phyloP scores from a whole-genome alignment of 2,888 invertebrate species.

The Temnothorax ravouxi region DNA sequence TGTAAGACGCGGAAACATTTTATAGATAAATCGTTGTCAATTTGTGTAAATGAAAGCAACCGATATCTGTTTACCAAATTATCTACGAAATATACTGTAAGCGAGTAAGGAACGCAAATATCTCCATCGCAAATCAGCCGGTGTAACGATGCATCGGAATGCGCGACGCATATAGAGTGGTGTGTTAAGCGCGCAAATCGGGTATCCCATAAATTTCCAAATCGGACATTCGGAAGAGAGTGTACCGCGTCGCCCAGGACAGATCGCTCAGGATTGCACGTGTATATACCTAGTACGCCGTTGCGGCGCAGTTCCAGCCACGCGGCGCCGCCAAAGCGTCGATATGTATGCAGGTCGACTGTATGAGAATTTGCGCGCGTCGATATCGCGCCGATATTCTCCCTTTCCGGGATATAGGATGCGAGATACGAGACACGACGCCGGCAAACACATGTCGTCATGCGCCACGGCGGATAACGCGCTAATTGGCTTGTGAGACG shows the following conservation, averaged over 20 bases:
- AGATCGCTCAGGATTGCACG: slow-evolving; percentile 47
- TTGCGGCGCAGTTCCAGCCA: slow-evolving; percentile 76
- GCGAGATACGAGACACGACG: slow-evolving; percentile 35
- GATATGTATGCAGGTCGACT: slow-evolving; percentile 83
- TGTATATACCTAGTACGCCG: slow-evolving; percentile 34
- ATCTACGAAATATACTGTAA: background rate
- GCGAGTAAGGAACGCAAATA: background rate
- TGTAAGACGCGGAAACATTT: background rate
- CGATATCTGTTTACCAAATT: background rate
- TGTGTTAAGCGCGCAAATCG: slow-evolving; percentile 41
- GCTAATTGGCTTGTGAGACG: slow-evolving; percentile 50
- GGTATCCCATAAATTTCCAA: slow-evolving; percentile 45
- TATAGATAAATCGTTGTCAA: background rate
- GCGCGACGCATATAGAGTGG: slow-evolving; percentile 17
- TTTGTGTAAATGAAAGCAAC: background rate
- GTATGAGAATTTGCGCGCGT: slow-evolving; percentile 79
- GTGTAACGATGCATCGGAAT: slow-evolving; percentile 3
- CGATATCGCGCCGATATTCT: slow-evolving; percentile 76
- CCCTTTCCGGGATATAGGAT: slow-evolving; percentile 48
- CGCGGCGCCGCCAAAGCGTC: slow-evolving; percentile 80
- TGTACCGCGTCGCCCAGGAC: slow-evolving; percentile 39
- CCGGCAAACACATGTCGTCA: slow-evolving; percentile 81
- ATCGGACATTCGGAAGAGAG: slow-evolving; percentile 42
- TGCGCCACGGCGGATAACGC: slow-evolving; percentile 63
- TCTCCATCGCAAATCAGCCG: slow-evolving; percentile 11